Base-by-base conservation (phyloP, 37 sponge, comb jelly and placozoan species). In the Dysidea cf. avara region DNA sequence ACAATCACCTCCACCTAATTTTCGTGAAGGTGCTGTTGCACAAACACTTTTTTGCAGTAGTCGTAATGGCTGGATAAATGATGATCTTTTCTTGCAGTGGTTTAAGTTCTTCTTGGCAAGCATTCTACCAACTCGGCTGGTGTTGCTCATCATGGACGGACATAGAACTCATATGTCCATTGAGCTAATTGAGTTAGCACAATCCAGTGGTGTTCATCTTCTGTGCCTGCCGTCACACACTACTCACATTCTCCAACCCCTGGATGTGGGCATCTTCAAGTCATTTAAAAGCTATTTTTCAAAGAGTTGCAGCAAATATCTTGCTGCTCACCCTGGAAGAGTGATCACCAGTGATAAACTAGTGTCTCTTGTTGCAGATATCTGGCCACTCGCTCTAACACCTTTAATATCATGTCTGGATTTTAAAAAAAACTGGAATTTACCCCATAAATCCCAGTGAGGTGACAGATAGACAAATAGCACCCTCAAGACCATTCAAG, bases 201-300 rank as follows among this genome's bases (percentile, higher is more conserved):
- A 64, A 20, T 47, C 31, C 16, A 84, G 77, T 77, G 73, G 52
- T 64, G 77, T 84, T 0, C 51, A 84, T 50, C 29, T 84, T 9
- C 60, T 84, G 24, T 84, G 73, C 29, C 38, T 77, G 0, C 85
- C 85, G n/a, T 39, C 79, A 0, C 85, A 84, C 47, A 72, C 68
- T 2, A 84, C 67, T 0, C 85, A 84, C 29, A 71, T 84, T 36
- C 73, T 84, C 2, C 85, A 84, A 28, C 85, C 74, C 3, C 56
- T 83, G 25, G 78, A 84, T 38, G 58, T 84, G 3, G 66, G 78
- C 9, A 71, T 83, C 1, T 84, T 77, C 64, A 76, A 77, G 39
- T 64, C 74, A 6, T 62, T 81, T 29, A 81, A 81, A 64, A 21
- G 63, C 2, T n/a, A 21, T 37, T 83, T 69, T 33, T 74, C 60